These are phyloP conservation scores for Puffinus mauretanicus DNA, from an alignment of 2,113 vertebrate genomes.

Conservation along the genomic window DNA sequence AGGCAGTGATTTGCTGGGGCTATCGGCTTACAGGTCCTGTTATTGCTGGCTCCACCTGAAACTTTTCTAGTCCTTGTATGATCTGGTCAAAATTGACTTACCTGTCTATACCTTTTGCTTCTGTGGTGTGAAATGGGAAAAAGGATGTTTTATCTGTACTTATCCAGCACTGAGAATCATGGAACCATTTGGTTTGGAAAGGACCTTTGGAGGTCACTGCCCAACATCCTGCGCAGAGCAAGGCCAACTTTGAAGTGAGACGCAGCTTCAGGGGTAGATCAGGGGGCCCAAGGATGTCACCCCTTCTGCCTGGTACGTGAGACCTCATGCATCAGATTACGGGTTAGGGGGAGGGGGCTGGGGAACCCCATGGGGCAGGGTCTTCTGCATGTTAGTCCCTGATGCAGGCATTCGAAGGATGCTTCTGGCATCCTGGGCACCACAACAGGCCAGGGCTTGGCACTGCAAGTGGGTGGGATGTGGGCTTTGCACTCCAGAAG, in stretches of 20 bases:
- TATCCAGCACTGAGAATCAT: neutral
- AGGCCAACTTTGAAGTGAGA: neutral
- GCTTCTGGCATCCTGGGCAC: neutral
- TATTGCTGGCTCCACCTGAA: neutral
- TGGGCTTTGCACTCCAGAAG: neutral
- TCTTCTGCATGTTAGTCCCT: neutral
- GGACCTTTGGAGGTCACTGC: neutral
- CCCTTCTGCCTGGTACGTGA: neutral
- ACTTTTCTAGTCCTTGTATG: neutral
- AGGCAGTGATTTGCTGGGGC: neutral
- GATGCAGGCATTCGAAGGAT: neutral
- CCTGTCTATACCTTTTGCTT: neutral
- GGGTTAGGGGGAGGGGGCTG: neutral
- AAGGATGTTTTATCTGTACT: neutral
- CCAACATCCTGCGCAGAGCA: neutral
- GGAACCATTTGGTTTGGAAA: neutral
- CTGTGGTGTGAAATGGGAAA: neutral
- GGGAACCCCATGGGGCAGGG: rapidly evolving
- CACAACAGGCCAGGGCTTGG: neutral
- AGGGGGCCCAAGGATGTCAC: neutral
- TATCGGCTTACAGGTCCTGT: neutral
- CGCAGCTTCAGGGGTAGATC: neutral
- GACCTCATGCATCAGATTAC: neutral
- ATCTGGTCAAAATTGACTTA: neutral
- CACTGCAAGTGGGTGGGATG: neutral